Percentiles rank a stretch among this genome's conserved stretches.
Conservation (phyloP, 1,140 invertebrate genomes). For the Nomia melanderi region DNA sequence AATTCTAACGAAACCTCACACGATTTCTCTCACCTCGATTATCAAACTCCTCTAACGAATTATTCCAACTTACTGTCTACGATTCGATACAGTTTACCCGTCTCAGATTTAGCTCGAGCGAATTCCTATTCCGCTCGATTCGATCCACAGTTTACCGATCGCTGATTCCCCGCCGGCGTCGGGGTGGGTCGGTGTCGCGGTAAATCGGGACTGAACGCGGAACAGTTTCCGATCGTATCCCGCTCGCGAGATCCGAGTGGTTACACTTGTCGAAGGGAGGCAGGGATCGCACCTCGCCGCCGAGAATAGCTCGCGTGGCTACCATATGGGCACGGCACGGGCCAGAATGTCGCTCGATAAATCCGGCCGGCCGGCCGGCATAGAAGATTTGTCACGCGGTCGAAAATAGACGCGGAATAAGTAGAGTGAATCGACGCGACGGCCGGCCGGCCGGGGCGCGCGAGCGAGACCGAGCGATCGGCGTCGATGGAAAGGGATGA, state of each 20-base stretch:
- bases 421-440: constrained; percentile 25
- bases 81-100: too few species aligned
- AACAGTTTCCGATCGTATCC: background rate
- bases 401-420: constrained; percentile 63
- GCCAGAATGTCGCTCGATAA: constrained; percentile 65
- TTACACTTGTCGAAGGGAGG: constrained; percentile 54
- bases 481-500: constrained; percentile 64
- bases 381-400: constrained; percentile 66
- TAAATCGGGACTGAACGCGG: background rate
- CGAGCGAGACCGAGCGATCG: background rate
- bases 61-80: too few species aligned
- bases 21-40: too few species aligned
- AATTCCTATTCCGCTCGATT: too few species aligned
- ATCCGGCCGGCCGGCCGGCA: constrained; percentile 46
- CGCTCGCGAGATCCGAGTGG: constrained; percentile 22
- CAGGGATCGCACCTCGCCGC: constrained; percentile 47
- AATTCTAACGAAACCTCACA: too few species aligned
- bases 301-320: constrained; percentile 54
- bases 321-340: constrained; percentile 63
- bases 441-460: background rate
- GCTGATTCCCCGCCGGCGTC: too few species aligned
- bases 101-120: too few species aligned
- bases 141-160: too few species aligned
- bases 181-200: too few species aligned
- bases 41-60: too few species aligned